Evolutionary conservation across 1,140 invertebrate genomes (phyloP), one percentile per base, ranked within the genome.

Genomic region (Drosophila neocordata): DNA sequence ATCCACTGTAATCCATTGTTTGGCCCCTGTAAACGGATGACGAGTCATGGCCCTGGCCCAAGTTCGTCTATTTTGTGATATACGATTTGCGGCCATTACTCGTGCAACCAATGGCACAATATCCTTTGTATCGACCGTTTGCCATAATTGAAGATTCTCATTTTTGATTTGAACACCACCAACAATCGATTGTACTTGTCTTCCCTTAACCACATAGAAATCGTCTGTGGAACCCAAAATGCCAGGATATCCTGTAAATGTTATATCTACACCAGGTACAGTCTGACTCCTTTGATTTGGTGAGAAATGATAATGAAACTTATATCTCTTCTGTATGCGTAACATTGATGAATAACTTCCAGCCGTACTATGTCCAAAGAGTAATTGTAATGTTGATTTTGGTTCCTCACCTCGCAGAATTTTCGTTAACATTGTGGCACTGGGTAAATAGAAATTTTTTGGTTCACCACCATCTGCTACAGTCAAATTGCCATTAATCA

Each of bases 191-290:
- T 93, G 93, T 35, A 92, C 92, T 7, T 94, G 91, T 34, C 92
- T 65, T 1, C 94, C 93, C 38, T 92, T 92, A 4, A 95, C 81
- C 6, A 93, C 90, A 85, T 98, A 98, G 91, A 96, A 98, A 80
- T 98, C 97, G 91, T 99, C 97, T 52, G 96, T 95, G 27, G 97
- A 98, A 35, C 95, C 95, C 1, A 99, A 83, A 0, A 95, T 94
- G 12, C 96, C 98, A 0, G 98, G 97, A 91, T 98, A 99, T 0
- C 97, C 96, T 1, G 97, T 96, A 92, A 98, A 97, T 7, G 94
- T 94, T 62, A 97, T 94, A 6, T 94, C 93, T 4, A 93, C 91
- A 0, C 95, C 96, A 1, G 96, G 95, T 20, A 96, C 94, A 1
- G 92, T 79, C 24, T 95, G 94, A 9, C 95, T 93, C 4, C 92